Evolutionary conservation across 2,797 vertebrate genomes (phyloP).

Genomic region (Anguilla marmorata): DNA sequence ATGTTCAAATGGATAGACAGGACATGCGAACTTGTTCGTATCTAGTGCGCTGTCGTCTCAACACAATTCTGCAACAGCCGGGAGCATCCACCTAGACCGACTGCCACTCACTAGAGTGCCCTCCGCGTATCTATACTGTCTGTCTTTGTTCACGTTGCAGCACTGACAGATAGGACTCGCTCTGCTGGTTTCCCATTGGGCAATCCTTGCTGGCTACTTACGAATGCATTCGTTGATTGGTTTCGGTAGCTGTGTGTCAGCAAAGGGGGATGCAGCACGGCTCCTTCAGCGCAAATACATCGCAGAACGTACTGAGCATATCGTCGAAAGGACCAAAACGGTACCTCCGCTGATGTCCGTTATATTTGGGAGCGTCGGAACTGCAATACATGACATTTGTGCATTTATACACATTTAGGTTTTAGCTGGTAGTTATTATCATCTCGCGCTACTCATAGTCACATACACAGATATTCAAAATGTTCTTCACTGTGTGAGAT

Average conservation of each 20-base stretch:
- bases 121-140: constrained; percentile 39
- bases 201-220: constrained; percentile 22
- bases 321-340: neutral
- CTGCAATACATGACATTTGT: neutral
- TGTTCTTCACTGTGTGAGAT: neutral
- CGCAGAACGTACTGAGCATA: neutral
- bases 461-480: neutral
- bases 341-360: neutral
- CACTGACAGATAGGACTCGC: constrained; percentile 39
- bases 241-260: constrained; percentile 26
- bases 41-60: constrained; percentile 9
- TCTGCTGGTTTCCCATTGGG: constrained; percentile 34
- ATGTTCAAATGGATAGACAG: constrained; percentile 2
- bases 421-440: neutral
- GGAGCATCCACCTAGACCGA: constrained; percentile 28
- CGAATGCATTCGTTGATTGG: constrained; percentile 33
- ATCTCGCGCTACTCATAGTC: neutral
- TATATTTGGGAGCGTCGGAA: neutral
- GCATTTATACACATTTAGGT: neutral
- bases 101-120: constrained; percentile 29
- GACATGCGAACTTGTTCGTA: constrained; percentile 25
- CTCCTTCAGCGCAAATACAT: neutral
- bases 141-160: constrained; percentile 39
- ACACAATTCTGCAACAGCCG: constrained; percentile 12
- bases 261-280: neutral